Base-by-base conservation (phyloP, 2,797 vertebrate species). In the Hippocampus kuda region DNA sequence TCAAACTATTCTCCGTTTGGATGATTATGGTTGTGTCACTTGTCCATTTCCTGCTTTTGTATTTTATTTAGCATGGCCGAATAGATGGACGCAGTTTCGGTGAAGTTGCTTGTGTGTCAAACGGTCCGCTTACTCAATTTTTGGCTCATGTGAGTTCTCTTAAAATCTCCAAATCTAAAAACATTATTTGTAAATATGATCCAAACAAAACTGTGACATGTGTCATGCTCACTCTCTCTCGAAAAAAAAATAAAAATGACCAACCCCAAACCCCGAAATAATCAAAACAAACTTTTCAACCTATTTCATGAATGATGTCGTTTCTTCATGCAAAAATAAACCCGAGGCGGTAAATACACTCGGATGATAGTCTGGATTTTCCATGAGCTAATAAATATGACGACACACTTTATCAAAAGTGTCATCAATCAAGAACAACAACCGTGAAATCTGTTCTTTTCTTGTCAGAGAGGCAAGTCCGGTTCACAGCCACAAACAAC, bases 401-500 rank as follows among this genome's bases (percentile, higher is more conserved):
- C 24, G 27, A 2, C 20, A 15, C 44, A 46, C 44, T 2, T 18
- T 10, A 27, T 5, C 63, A 65, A 10, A 27, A 48, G 11, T 18
- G 24, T 65, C 26, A 48, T 27, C 16, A 11, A 44, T 65, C 63
- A 27, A 4, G 24, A 65, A 20, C 3, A 49, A 48, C 15, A 49
- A 26, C 13, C 1, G 8, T 20, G 2, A 49, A 65, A 64, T 64
- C 44, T 64, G 22, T 2, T 71, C 70, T 82, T 70, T 81, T 69
- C 69, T 44, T 10, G 60, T 56, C 18, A 70, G 72, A 60, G 77
- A 78, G 74, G 30, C 27, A 61, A 34, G 16, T 61, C 30, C 30
- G 18, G 54, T 62, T 11, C 72, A 69, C 70, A 68, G 74, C 75
- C 61, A 10, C 41, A 12, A 72, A 10, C 41, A 12, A 72, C 77